Percentiles rank a stretch among this genome's conserved stretches.
These are phyloP conservation scores for Hydrocynus forskahlii DNA, from an alignment of 2,797 vertebrate genomes.

Conservation along the genomic window DNA sequence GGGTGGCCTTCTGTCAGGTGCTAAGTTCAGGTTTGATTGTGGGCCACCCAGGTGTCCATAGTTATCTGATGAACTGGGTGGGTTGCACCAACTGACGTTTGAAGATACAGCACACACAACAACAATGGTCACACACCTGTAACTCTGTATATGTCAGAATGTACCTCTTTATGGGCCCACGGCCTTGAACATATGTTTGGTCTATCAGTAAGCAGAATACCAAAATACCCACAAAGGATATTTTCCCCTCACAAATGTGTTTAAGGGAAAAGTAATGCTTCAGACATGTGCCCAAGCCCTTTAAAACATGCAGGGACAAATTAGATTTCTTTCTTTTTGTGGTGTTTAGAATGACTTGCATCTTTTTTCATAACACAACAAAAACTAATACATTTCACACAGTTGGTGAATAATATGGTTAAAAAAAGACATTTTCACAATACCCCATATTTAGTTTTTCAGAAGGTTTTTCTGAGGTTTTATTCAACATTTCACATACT, in stretches of 20 bases:
- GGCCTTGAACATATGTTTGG: not conserved
- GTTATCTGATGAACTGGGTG: conserved; percentile 41
- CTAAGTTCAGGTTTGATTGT: not conserved
- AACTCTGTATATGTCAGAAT: conserved; percentile 35
- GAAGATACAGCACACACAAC: conserved; percentile 38
- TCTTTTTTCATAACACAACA: no score
- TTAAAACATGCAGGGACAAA: not conserved
- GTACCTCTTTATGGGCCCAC: not conserved
- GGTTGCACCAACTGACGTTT: conserved; percentile 20
- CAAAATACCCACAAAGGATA: not conserved
- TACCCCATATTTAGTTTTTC: no score
- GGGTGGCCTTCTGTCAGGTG: conserved; percentile 12
- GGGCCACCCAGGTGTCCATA: conserved; percentile 42
- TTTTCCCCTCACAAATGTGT: not conserved
- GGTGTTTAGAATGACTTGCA: no score
- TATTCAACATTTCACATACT: no score
- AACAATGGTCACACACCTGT: conserved; percentile 50
- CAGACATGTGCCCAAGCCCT: not conserved
- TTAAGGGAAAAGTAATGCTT: not conserved
- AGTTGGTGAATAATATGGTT: no score
- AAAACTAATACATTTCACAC: no score
- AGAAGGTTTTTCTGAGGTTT: no score
- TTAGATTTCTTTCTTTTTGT: no score
- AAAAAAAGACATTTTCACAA: no score
- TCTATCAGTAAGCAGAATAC: not conserved